phyloP scores from a whole-genome alignment of 2,888 invertebrate species.

The Drosophila kuntzei region DNA sequence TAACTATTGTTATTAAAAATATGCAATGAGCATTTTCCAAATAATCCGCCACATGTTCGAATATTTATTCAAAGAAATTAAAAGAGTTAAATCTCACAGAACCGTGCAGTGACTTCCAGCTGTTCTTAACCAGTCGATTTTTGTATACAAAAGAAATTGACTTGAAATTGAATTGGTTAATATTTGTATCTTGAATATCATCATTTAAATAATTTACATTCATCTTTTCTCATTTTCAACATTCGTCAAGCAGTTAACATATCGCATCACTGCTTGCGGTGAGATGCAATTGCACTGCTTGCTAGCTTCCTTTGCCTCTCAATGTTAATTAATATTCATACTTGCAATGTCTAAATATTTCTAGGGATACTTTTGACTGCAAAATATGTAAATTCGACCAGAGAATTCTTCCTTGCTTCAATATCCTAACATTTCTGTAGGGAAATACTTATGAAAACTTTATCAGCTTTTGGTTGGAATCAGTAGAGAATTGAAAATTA shows the following conservation, averaged over 20 bases:
- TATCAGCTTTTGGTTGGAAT: too few species aligned
- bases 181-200: not conserved
- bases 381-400: not conserved
- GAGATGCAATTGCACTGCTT: not conserved
- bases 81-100: not conserved
- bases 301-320: too few species aligned
- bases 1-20: slow-evolving; percentile 15
- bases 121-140: not conserved
- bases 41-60: slow-evolving; percentile 4
- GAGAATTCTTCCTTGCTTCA: not conserved
- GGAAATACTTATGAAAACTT: not conserved
- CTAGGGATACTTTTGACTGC: not conserved
- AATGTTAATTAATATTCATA: slow-evolving; percentile 4
- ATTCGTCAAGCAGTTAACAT: not conserved
- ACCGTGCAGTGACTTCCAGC: not conserved
- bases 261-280: not conserved
- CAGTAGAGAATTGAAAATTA: too few species aligned
- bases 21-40: slow-evolving; percentile 12
- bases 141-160: slow-evolving; percentile 5
- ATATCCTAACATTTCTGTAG: not conserved
- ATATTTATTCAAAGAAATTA: not conserved
- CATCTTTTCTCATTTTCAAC: not conserved
- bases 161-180: slow-evolving; percentile 4
- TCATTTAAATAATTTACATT: not conserved
- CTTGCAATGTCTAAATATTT: not conserved